These are phyloP conservation scores for Tetragnatha versicolor DNA, from an alignment of 1,140 invertebrate genomes.

Conservation along the genomic window DNA sequence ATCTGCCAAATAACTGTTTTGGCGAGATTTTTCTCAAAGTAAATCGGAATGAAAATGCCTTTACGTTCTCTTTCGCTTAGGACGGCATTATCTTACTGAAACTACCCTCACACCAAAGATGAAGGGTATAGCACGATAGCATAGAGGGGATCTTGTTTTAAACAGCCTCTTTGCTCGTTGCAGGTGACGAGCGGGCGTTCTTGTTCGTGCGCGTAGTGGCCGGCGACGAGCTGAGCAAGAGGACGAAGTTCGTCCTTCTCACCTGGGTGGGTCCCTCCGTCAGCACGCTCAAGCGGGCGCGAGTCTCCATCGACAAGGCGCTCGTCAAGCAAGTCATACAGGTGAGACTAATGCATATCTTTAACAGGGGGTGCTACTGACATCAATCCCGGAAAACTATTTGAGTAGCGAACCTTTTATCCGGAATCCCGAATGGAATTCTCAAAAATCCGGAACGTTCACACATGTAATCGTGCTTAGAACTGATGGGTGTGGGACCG, in stretches of 20 bases:
- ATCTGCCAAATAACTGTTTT: not conserved
- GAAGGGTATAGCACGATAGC: not conserved
- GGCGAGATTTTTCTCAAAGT: not conserved
- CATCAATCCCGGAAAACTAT: no score
- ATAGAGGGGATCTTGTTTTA: not conserved
- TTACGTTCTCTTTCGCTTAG: not conserved
- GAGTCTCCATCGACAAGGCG: slow-evolving; percentile 80
- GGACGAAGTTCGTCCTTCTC: slow-evolving; percentile 79
- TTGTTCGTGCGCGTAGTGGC: slow-evolving; percentile 73
- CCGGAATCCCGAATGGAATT: no score
- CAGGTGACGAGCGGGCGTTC: slow-evolving; percentile 75
- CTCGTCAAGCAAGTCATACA: slow-evolving; percentile 77
- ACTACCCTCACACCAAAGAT: not conserved
- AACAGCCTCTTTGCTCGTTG: not conserved
- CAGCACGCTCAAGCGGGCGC: slow-evolving; percentile 76
- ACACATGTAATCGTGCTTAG: no score
- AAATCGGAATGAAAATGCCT: not conserved
- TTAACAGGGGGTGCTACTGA: no score
- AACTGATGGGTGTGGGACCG: no score
- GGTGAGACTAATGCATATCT: no score
- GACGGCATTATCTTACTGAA: not conserved
- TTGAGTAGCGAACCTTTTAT: no score
- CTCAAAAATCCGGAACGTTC: no score
- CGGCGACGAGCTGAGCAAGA: slow-evolving; percentile 81
- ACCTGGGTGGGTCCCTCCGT: slow-evolving; percentile 79